A percentile compares a stretch with the other conserved stretches of the same genome.
Conservation (phyloP, 92 coral and sea anemone species). For the Zoanthus gigantus region DNA sequence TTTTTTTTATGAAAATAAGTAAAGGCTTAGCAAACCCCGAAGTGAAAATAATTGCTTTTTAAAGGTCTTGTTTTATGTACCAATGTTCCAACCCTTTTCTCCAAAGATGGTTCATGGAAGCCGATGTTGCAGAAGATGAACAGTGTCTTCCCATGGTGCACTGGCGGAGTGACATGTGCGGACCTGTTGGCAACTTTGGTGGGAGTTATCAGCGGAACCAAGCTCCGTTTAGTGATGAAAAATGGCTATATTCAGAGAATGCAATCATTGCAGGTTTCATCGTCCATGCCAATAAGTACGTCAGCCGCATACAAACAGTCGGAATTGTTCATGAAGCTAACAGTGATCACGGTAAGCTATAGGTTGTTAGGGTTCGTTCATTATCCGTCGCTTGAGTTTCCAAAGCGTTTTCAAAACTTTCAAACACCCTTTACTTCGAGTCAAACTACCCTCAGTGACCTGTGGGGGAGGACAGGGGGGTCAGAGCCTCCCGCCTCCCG, state of each 20-base stretch:
- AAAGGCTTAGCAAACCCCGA: too few relatives aligned
- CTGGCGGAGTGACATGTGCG: conserved; percentile 81
- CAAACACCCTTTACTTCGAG: too few relatives aligned
- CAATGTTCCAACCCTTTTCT: not conserved
- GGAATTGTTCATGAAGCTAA: conserved; percentile 47
- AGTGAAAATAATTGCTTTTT: too few relatives aligned
- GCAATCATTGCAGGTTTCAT: conserved; percentile 75
- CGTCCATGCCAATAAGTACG: conserved; percentile 79
- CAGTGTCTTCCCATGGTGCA: conserved; percentile 71
- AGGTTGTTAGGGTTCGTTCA: too few relatives aligned
- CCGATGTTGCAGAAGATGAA: conserved; percentile 46
- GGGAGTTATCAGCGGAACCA: conserved; percentile 67
- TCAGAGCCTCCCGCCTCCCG: too few relatives aligned
- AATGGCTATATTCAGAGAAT: conserved; percentile 67
- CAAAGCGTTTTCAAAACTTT: too few relatives aligned
- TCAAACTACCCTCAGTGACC: too few relatives aligned
- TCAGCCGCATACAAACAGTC: conserved; percentile 77
- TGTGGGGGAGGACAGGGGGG: too few relatives aligned
- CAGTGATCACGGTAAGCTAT: conserved; percentile 27
- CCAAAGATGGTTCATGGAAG: conserved; percentile 79
- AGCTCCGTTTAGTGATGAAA: conserved; percentile 62
- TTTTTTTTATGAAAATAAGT: too few relatives aligned
- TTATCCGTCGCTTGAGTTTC: too few relatives aligned
- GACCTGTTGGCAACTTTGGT: conserved; percentile 91
- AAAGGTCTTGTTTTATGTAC: not conserved